Conservation (phyloP, 1,140 invertebrate genomes). For the Bombus consobrinus region DNA sequence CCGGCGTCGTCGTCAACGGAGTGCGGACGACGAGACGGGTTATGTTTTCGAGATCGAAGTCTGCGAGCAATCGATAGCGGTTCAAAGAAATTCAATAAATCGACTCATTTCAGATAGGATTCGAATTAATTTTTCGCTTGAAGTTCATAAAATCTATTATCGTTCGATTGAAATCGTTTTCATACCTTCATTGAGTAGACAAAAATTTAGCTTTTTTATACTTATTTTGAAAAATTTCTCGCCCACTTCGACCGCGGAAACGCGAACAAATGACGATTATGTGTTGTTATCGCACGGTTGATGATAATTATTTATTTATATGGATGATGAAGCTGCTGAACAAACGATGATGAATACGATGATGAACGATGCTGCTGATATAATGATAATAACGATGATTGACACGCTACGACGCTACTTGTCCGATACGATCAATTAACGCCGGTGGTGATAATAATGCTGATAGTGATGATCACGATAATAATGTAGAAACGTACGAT, state of each 20-base stretch:
- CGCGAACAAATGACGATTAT: constrained; percentile 72
- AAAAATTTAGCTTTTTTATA: neutral
- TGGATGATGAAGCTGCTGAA: constrained; percentile 60
- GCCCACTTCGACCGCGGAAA: constrained; percentile 44
- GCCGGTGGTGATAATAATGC: constrained; percentile 56
- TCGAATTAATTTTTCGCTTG: neutral
- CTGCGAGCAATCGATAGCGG: constrained; percentile 5
- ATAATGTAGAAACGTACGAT: constrained; percentile 63
- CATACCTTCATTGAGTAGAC: neutral
- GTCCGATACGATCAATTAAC: constrained; percentile 48
- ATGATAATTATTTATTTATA: constrained; percentile 80
- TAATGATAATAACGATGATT: constrained; percentile 63
- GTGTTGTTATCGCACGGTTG: constrained; percentile 75
- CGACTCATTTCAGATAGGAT: no score
- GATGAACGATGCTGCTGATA: constrained; percentile 40
- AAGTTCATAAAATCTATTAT: neutral
- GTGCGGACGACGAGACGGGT: constrained; percentile 34
- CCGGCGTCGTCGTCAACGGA: constrained; percentile 45
- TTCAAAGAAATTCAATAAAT: neutral
- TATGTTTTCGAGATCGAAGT: constrained; percentile 53
- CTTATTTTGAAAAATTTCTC: neutral
- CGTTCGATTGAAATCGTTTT: neutral
- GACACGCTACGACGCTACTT: constrained; percentile 31
- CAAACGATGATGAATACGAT: constrained; percentile 28
- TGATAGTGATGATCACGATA: constrained; percentile 63